phyloP scores from a whole-genome alignment of 2,113 vertebrate species.

The Eulacestoma nigropectus region DNA sequence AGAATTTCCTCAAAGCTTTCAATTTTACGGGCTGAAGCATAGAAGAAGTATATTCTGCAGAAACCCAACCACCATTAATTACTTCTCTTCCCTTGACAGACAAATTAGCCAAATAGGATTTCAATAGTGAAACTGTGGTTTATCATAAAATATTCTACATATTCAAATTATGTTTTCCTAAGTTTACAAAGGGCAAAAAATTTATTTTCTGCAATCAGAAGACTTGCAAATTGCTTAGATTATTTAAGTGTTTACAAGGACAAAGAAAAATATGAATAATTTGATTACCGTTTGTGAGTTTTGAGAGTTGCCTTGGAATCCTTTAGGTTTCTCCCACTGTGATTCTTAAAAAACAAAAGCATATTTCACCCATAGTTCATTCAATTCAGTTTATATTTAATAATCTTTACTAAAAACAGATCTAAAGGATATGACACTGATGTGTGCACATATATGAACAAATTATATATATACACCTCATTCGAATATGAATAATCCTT shows the following conservation, averaged over 20 bases:
- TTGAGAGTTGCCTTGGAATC: constrained; percentile 70
- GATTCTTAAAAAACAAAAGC: constrained; percentile 70
- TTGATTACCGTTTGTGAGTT: constrained; percentile 69
- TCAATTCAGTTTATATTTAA: neutral
- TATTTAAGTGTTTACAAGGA: neutral
- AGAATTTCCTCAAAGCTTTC: neutral
- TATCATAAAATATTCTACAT: neutral
- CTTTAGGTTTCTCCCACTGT: constrained; percentile 81
- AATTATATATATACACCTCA: neutral
- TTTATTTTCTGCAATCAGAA: neutral
- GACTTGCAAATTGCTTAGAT: neutral
- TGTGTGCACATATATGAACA: neutral
- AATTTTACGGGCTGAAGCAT: neutral
- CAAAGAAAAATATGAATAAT: neutral
- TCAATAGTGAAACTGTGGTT: neutral
- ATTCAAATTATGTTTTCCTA: neutral
- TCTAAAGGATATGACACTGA: neutral
- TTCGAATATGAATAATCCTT: neutral
- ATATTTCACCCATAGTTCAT: neutral
- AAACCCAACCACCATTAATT: neutral
- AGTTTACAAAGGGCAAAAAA: neutral
- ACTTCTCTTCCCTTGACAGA: neutral
- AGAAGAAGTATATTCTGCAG: neutral
- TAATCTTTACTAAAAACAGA: neutral
- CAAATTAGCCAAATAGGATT: neutral